Evolutionary conservation across 92 coral and sea anemone genomes (phyloP).

Genomic region (Micromussa lordhowensis): DNA sequence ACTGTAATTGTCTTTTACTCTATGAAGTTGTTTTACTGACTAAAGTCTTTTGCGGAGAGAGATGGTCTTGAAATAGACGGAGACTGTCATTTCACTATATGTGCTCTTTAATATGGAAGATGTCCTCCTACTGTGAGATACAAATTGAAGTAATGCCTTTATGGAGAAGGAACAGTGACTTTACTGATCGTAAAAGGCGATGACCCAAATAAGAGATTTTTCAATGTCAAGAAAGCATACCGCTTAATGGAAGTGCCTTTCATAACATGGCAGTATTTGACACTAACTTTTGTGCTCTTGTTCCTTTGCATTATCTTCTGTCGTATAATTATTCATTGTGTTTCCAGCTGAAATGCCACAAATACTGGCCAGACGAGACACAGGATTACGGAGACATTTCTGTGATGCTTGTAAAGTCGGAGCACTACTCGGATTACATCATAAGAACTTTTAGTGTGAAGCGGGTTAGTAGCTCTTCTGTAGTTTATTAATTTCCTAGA

Average conservation of each 20-base stretch:
- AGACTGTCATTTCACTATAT: too few relatives aligned
- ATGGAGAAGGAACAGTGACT: too few relatives aligned
- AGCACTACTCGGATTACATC: slow-evolving; percentile 94
- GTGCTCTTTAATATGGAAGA: too few relatives aligned
- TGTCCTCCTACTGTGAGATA: too few relatives aligned
- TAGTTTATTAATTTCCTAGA: background rate
- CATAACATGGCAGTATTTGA: background rate
- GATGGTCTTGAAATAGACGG: background rate
- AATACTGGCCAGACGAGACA: slow-evolving; percentile 98
- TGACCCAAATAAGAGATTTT: background rate
- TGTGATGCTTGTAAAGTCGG: slow-evolving; percentile 83
- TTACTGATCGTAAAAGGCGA: background rate
- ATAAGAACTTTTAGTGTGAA: slow-evolving; percentile 90
- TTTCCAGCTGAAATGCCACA: slow-evolving; percentile 89
- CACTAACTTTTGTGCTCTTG: background rate
- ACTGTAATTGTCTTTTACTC: too few relatives aligned
- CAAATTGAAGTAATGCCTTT: too few relatives aligned
- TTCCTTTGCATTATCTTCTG: too few relatives aligned
- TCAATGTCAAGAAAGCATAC: background rate
- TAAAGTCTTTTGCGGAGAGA: background rate
- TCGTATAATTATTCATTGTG: background rate
- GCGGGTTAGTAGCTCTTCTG: slow-evolving; percentile 57
- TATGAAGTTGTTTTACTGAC: too few relatives aligned
- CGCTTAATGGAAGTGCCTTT: background rate
- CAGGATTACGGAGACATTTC: slow-evolving; percentile 91